A percentile compares a stretch with the other conserved stretches of the same genome.
phyloP scores from a whole-genome alignment of 2,888 invertebrate genomes.

The Plagodis dolabraria region DNA sequence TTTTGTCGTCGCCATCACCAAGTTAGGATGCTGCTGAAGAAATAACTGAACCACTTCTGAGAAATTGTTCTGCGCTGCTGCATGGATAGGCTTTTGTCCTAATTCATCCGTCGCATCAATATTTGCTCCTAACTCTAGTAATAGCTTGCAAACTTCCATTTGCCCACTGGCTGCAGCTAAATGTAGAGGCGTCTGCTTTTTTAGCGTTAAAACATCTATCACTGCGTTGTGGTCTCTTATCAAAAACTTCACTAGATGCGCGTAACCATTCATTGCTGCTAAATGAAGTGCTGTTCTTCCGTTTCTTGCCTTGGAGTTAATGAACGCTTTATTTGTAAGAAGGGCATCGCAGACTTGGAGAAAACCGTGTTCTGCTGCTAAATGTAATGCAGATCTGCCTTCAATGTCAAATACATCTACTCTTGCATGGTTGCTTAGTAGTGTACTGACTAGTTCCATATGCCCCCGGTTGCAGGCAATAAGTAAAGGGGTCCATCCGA shows the following conservation, averaged over 20 bases:
- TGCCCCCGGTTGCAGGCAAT: slow-evolving; percentile 98
- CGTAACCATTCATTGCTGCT: slow-evolving; percentile 98
- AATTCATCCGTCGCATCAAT: slow-evolving; percentile 98
- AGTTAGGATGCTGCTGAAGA: slow-evolving; percentile 96
- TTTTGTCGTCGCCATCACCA: slow-evolving; percentile 98
- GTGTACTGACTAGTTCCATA: slow-evolving; percentile 95
- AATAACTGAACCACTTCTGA: slow-evolving; percentile 99
- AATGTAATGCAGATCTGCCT: slow-evolving; percentile 96
- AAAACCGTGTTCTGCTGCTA: slow-evolving; percentile 97
- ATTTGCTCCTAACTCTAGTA: slow-evolving; percentile 96
- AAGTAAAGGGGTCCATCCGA: slow-evolving; percentile 98
- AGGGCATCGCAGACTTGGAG: slow-evolving; percentile 95
- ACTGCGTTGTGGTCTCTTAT: slow-evolving; percentile 98
- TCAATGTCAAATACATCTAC: slow-evolving; percentile 99
- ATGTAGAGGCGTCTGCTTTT: slow-evolving; percentile 98
- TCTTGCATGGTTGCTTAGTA: slow-evolving; percentile 97
- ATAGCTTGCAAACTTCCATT: slow-evolving; percentile 96
- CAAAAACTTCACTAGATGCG: slow-evolving; percentile 94
- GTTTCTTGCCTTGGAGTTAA: slow-evolving; percentile 98
- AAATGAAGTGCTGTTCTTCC: slow-evolving; percentile 98
- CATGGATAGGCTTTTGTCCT: slow-evolving; percentile 98
- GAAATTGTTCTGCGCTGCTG: slow-evolving; percentile 98
- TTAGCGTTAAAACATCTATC: slow-evolving; percentile 97
- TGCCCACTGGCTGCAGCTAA: slow-evolving; percentile 98
- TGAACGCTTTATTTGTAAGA: slow-evolving; percentile 98